Evolutionary conservation across 2,797 vertebrate genomes (phyloP).

Genomic region (Fundulus diaphanus): DNA sequence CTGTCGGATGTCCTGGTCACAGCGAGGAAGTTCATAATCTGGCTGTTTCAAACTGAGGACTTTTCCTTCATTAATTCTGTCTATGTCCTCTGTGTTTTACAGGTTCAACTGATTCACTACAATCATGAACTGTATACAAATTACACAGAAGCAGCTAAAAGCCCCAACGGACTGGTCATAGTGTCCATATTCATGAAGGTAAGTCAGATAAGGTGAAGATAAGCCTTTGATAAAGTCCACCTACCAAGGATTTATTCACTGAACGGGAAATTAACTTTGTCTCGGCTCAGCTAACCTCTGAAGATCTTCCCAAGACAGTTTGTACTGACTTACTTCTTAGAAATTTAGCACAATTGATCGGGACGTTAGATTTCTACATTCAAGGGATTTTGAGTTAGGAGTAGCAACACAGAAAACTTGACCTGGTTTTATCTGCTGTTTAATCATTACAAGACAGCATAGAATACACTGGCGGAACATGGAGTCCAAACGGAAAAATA

Average conservation of each 20-base stretch:
- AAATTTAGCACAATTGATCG: conserved; percentile 5
- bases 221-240: neutral
- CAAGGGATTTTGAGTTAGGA: conserved; percentile 1
- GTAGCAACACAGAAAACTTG: conserved; percentile 4
- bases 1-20: neutral
- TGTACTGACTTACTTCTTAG: conserved; percentile 1
- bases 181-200: conserved; percentile 99
- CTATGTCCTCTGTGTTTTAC: conserved; percentile 43
- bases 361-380: neutral
- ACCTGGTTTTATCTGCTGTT: conserved; percentile 17
- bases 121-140: conserved; percentile 98
- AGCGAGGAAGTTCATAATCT: neutral
- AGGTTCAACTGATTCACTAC: conserved; percentile 99
- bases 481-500: neutral
- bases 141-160: conserved; percentile 97
- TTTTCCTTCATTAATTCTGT: conserved; percentile 7
- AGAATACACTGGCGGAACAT: conserved; percentile 9
- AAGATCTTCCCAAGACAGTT: conserved; percentile 14
- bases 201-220: conserved; percentile 51
- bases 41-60: neutral
- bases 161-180: conserved; percentile 96
- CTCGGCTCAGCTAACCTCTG: conserved; percentile 1
- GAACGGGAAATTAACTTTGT: neutral
- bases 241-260: conserved; percentile 10
- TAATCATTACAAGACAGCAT: conserved; percentile 17